phyloP scores from a whole-genome alignment of 2,888 invertebrate genomes.

The Trimorus sp. region DNA sequence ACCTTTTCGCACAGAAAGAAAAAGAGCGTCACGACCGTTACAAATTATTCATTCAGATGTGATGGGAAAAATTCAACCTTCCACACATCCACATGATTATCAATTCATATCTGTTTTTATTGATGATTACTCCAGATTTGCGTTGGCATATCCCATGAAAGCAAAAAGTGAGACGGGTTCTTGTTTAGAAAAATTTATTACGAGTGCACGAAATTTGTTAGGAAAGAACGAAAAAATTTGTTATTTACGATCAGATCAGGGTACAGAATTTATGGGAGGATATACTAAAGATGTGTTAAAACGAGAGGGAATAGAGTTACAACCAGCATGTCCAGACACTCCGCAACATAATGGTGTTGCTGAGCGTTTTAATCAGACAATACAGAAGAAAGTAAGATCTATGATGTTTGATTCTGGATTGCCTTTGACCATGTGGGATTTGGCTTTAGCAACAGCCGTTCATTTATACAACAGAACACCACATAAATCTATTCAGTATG shows the following conservation, averaged over 20 bases:
- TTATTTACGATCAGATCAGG: slow-evolving; percentile 23
- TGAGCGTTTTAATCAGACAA: too few relatives aligned
- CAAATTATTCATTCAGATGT: slow-evolving; percentile 50
- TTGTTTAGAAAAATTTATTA: slow-evolving; percentile 48
- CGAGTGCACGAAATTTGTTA: slow-evolving; percentile 59
- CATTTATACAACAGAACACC: too few relatives aligned
- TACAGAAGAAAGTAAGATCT: too few relatives aligned
- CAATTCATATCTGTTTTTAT: slow-evolving; percentile 49
- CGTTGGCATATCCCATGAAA: slow-evolving; percentile 64
- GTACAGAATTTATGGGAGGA: not conserved
- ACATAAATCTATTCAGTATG: too few relatives aligned
- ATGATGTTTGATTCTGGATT: too few relatives aligned
- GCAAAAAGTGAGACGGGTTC: slow-evolving; percentile 11
- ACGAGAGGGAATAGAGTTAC: too few relatives aligned
- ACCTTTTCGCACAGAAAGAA: slow-evolving; percentile 56
- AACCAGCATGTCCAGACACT: too few relatives aligned
- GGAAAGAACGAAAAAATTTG: slow-evolving; percentile 58
- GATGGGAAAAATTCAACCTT: slow-evolving; percentile 43
- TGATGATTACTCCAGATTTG: slow-evolving; percentile 68
- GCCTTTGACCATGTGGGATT: too few relatives aligned
- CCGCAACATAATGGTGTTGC: too few relatives aligned
- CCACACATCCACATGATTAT: slow-evolving; percentile 53
- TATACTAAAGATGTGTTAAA: too few relatives aligned
- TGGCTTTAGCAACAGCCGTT: too few relatives aligned
- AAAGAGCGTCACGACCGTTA: slow-evolving; percentile 1